These are phyloP conservation scores for Mesembrinibis cayennensis DNA, from an alignment of 2,113 vertebrate genomes.

Conservation along the genomic window DNA sequence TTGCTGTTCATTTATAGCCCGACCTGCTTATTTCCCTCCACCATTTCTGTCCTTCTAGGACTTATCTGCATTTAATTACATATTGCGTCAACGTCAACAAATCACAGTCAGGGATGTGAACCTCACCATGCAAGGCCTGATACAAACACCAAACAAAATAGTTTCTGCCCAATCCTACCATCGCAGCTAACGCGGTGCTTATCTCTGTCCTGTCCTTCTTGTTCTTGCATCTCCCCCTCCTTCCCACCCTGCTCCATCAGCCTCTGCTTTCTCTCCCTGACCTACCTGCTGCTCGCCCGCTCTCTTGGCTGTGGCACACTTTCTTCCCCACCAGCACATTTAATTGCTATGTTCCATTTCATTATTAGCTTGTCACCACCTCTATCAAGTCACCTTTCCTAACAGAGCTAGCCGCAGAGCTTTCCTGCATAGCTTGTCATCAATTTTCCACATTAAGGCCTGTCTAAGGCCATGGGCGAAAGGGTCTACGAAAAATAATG, in stretches of 20 bases:
- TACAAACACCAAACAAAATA: neutral
- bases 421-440: neutral
- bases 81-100: neutral
- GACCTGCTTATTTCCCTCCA: neutral
- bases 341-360: slow-evolving; percentile 40
- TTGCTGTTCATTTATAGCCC: neutral
- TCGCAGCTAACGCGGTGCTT: neutral
- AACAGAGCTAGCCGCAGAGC: neutral
- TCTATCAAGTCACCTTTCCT: slow-evolving; percentile 14
- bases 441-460: neutral
- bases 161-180: neutral
- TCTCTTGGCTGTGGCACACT: neutral
- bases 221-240: neutral
- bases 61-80: slow-evolving; percentile 38
- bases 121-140: neutral
- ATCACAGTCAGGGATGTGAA: neutral
- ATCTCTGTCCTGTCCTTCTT: slow-evolving; percentile 27
- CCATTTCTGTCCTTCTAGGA: neutral
- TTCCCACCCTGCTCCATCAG: neutral
- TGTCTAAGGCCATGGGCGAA: neutral
- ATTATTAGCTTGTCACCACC: slow-evolving; percentile 42
- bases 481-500: neutral
- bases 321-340: slow-evolving; percentile 16
- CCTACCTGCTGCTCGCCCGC: neutral
- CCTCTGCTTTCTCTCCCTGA: neutral